Evolutionary conservation across 2,797 vertebrate species (phyloP).

Genomic region (Acanthornis magna): DNA sequence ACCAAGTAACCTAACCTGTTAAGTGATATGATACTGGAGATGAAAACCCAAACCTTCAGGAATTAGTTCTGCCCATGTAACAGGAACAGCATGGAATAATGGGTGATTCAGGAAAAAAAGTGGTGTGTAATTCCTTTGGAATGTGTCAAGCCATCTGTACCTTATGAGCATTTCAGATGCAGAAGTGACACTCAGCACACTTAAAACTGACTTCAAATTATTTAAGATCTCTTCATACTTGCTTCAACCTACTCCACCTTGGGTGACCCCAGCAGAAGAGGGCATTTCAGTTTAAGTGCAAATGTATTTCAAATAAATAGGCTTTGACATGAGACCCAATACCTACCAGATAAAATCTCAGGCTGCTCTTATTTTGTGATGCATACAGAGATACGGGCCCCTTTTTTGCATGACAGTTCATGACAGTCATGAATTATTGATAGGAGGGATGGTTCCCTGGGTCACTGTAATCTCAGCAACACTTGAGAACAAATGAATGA

Average conservation of each 20-base stretch:
- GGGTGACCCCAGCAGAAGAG: background rate
- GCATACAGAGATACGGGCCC: background rate
- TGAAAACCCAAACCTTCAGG: background rate
- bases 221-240: background rate
- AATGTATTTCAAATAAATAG: background rate
- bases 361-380: background rate
- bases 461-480: background rate
- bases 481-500: background rate
- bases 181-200: background rate
- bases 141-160: background rate
- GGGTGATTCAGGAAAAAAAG: background rate
- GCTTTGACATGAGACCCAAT: background rate
- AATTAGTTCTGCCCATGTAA: background rate
- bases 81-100: background rate
- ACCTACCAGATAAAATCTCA: background rate
- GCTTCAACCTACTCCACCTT: background rate
- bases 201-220: background rate
- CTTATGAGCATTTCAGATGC: background rate
- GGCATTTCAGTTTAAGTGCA: background rate
- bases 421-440: background rate
- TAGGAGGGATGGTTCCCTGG: background rate
- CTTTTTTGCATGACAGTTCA: background rate
- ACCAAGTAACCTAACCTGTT: background rate
- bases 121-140: background rate
- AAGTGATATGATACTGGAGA: background rate